A percentile compares a stretch with the other conserved stretches of the same genome.
Conservation (phyloP, 2,113 vertebrate species). For the Rousettus leschenaultii region DNA sequence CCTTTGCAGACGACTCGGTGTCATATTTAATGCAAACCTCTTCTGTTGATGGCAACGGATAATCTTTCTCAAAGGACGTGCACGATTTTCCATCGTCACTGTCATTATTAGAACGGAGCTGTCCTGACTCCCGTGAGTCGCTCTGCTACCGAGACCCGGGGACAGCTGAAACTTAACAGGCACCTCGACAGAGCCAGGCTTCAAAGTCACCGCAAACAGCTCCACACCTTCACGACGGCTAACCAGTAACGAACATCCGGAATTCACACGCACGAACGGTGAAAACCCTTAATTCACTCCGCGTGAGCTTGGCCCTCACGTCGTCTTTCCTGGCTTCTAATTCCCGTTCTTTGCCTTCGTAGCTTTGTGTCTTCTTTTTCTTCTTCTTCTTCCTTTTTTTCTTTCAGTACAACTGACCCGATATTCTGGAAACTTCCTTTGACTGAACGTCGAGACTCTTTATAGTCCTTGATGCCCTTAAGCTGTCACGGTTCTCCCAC, state of each 20-base stretch:
- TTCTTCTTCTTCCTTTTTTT: no score
- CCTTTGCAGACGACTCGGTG: not conserved
- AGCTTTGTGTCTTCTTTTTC: not conserved
- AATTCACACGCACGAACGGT: not conserved
- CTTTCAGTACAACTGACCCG: not conserved
- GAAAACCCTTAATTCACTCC: not conserved
- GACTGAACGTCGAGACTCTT: not conserved
- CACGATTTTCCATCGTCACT: not conserved
- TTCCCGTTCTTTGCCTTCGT: not conserved
- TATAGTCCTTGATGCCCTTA: not conserved
- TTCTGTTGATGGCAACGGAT: not conserved
- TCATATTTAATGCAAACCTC: not conserved
- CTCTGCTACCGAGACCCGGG: not conserved
- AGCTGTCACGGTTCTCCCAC: not conserved
- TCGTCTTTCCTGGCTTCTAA: not conserved
- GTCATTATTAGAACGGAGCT: not conserved
- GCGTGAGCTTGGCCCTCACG: not conserved
- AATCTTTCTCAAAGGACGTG: conserved; percentile 13
- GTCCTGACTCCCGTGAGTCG: not conserved
- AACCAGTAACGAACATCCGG: not conserved
- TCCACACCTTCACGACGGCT: not conserved
- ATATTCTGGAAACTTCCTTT: not conserved
- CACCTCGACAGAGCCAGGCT: not conserved
- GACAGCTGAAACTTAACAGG: not conserved
- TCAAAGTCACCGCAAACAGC: not conserved